Percentiles rank a stretch among this genome's conserved stretches.
Conservation (phyloP, 2,888 invertebrate species). For the Biston stratarius region DNA sequence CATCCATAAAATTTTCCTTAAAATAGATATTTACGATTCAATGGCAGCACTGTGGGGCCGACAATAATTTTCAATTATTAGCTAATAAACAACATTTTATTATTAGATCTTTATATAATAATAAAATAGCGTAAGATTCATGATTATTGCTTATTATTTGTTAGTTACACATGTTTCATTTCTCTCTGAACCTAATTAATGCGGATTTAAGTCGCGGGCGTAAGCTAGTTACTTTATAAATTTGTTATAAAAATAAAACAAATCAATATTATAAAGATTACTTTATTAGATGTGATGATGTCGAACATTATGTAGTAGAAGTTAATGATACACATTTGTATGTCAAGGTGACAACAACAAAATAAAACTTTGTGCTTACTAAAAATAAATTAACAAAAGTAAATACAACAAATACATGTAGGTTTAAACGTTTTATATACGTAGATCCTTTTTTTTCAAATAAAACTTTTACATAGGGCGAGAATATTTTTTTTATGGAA, state of each 20-base stretch:
- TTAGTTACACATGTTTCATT: no score
- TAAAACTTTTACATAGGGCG: slow-evolving; percentile 79
- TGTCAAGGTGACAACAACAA: slow-evolving; percentile 82
- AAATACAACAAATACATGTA: slow-evolving; percentile 73
- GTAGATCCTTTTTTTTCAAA: slow-evolving; percentile 60
- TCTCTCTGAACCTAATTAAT: no score
- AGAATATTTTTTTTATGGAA: slow-evolving; percentile 49
- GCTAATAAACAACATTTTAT: no score
- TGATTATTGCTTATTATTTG: no score
- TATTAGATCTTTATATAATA: no score
- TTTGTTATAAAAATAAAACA: slow-evolving; percentile 59
- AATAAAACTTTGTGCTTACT: slow-evolving; percentile 83
- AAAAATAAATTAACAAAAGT: slow-evolving; percentile 85
- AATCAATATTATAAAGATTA: slow-evolving; percentile 77
- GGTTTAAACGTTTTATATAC: slow-evolving; percentile 55
- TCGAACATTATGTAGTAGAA: slow-evolving; percentile 74
- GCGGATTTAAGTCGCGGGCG: no score
- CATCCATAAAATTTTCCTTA: no score
- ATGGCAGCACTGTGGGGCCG: no score
- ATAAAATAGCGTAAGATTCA: no score
- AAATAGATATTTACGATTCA: no score
- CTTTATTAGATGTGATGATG: slow-evolving; percentile 84
- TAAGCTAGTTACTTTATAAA: no score
- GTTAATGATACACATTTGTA: slow-evolving; percentile 76
- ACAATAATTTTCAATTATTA: no score